Evolutionary conservation across 2,888 invertebrate genomes (phyloP), one percentile per base, ranked within the genome.

Genomic region (Leptopterna dolabrata): DNA sequence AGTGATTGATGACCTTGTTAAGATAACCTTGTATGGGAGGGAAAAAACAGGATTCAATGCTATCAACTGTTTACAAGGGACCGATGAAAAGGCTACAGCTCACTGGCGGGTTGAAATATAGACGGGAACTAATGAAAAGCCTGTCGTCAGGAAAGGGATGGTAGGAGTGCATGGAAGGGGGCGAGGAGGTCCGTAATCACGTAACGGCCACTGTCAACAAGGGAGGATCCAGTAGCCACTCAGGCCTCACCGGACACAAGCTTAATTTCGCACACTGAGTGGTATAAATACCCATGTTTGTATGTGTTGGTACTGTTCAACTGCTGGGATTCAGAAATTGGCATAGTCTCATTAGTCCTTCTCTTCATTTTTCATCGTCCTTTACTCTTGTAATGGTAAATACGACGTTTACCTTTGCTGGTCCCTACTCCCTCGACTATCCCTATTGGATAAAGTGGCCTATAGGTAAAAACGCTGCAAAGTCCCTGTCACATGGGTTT

Each of bases 141-240:
- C 73, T 41, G 41, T 73, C 41, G 36, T 14, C 14, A 30, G 16
- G 36, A 36, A 30, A 73, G 36, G 73, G 73, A 41, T 30, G 11
- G 63, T 19, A 14, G 71, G 29, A 24, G 7, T 3, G 36, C 16
- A 7, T 36, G 36, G 36, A 4, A 36, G 36, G n/a, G n/a, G 29
- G 29, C 16, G n/a, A 29, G 36, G 73, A 30, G 55, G 81, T 55
- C 55, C n/a, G 81, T 81, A 81, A 81, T 81, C 81, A 81, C 43
- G 55, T 81, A 81, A 51, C 51, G 51, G 81, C 81, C 81, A 81
- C 81, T 81, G 81, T 81, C 81, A 81, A 81, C 81, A 81, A 81
- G 30, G 81, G 30, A 29, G 55, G 30, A 81, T 81, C 51, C 81
- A n/a, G 55, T 29, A 30, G 55, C 81, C 47, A 81, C 55, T 81